These are phyloP conservation scores for Drosophila mercatorum DNA, from an alignment of 2,888 invertebrate genomes.

Conservation along the genomic window DNA sequence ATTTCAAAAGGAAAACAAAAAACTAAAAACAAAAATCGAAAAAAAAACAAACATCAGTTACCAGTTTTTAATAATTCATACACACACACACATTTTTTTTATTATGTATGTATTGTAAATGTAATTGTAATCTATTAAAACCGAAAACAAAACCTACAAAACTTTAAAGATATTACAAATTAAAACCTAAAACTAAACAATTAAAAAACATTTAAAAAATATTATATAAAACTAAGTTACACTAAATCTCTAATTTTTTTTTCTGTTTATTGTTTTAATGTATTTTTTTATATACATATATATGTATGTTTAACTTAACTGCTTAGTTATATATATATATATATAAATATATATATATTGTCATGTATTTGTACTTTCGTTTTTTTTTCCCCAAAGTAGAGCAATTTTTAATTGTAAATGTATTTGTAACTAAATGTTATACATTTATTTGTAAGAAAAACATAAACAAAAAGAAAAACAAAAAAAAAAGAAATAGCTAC, in stretches of 20 bases:
- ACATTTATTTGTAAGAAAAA: constrained; percentile 75
- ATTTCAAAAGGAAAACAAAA: constrained; percentile 36
- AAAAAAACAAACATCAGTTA: constrained; percentile 55
- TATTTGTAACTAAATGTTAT: constrained; percentile 80
- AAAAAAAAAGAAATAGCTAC: constrained; percentile 70
- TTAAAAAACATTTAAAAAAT: background rate
- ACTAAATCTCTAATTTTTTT: constrained; percentile 23
- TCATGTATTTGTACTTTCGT: constrained; percentile 53
- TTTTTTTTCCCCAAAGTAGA: constrained; percentile 60
- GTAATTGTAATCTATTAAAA: constrained; percentile 48
- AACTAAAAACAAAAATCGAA: background rate
- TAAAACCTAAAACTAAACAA: constrained; percentile 23
- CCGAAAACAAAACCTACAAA: constrained; percentile 21
- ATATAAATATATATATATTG: constrained; percentile 29
- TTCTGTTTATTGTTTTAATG: constrained; percentile 18
- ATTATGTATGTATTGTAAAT: constrained; percentile 59
- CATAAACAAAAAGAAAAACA: constrained; percentile 51
- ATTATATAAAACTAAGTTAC: constrained; percentile 37
- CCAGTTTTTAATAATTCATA: constrained; percentile 57
- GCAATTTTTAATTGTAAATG: constrained; percentile 79
- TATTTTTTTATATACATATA: constrained; percentile 27
- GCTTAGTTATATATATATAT: constrained; percentile 45
- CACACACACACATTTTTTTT: constrained; percentile 40
- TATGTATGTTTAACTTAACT: constrained; percentile 54
- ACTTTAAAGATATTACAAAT: constrained; percentile 41